phyloP scores from a whole-genome alignment of 2,113 vertebrate genomes.

The Silurus meridionalis region DNA sequence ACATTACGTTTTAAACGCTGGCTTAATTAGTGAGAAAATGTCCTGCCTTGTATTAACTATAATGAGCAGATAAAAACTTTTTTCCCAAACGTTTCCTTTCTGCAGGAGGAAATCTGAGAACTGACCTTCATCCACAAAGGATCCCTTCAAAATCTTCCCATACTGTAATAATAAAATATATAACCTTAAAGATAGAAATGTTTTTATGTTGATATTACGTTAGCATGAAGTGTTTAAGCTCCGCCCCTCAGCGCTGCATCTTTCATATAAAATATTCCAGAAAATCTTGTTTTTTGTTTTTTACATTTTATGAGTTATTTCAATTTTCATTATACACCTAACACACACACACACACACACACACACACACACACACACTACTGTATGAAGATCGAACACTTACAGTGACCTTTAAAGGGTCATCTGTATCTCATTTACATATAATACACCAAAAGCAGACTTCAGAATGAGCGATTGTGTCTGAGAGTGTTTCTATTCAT shows the following conservation, averaged over 20 bases:
- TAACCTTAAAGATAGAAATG: background rate
- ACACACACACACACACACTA: background rate
- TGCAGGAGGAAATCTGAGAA: background rate
- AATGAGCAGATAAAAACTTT: background rate
- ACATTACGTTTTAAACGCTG: background rate
- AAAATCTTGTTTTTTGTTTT: background rate
- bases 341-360: background rate
- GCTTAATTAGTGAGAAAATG: background rate
- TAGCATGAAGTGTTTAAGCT: background rate
- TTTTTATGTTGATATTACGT: background rate
- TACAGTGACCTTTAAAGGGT: slow-evolving; percentile 20
- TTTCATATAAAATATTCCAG: background rate
- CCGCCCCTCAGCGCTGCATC: background rate
- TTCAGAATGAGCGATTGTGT: slow-evolving; percentile 22
- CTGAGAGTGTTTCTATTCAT: slow-evolving; percentile 35
- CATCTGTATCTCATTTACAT: slow-evolving; percentile 29
- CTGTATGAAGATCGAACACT: slow-evolving; percentile 9
- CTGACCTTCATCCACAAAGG: background rate
- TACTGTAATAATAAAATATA: background rate
- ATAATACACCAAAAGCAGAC: slow-evolving; percentile 15
- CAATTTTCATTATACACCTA: background rate
- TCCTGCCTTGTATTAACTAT: background rate
- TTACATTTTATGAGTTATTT: background rate
- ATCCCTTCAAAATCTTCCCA: background rate
- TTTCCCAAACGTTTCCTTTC: background rate